Base-by-base conservation (phyloP, 2,797 vertebrate species). In the Harpagifer antarcticus region DNA sequence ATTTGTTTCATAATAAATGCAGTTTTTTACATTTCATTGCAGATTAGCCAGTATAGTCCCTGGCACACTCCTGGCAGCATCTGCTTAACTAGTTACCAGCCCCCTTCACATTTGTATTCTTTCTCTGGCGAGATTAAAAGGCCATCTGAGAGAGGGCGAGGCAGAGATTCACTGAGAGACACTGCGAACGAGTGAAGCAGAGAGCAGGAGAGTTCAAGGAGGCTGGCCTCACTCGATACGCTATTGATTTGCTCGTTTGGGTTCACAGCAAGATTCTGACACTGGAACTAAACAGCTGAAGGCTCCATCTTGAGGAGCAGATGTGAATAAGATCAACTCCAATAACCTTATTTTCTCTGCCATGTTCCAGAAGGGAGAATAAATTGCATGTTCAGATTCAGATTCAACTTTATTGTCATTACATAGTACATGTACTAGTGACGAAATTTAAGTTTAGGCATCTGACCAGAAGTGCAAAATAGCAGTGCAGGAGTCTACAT, bases 191-290 rank as follows among this genome's bases (percentile, higher is more conserved):
- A 81, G 75, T 37, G 78, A 72, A 82, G 81, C 79, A 47, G 66
- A 84, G 85, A 76, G 71, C 53, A 8, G 60, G 68, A 55, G 74
- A 78, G 91, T 91, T 91, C 88, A 89, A 87, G 88, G 86, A 93
- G 89, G 83, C 87, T 91, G 90, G 92, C 92, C 90, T 89, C 81
- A 84, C 83, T 91, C 91, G 81, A 91, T 92, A 71, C 70, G 50
- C 69, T 92, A 93, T 94, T 87, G 92, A 94, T 94, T 91, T 90
- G 81, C 87, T 88, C 81, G 69, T 91, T 91, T 92, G 82, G 83
- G 88, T 92, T 90, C 90, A 86, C 86, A 90, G 90, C 79, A 1
- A 75, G 83, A 83, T 81, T 78, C 86, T 87, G 87, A 87, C 85
- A 77, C 82, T 84, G 86, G 83, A 86, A 88, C 84, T 86, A 77